Evolutionary conservation across 2,113 vertebrate genomes (phyloP).

Genomic region (Phylloscopus whistleri): DNA sequence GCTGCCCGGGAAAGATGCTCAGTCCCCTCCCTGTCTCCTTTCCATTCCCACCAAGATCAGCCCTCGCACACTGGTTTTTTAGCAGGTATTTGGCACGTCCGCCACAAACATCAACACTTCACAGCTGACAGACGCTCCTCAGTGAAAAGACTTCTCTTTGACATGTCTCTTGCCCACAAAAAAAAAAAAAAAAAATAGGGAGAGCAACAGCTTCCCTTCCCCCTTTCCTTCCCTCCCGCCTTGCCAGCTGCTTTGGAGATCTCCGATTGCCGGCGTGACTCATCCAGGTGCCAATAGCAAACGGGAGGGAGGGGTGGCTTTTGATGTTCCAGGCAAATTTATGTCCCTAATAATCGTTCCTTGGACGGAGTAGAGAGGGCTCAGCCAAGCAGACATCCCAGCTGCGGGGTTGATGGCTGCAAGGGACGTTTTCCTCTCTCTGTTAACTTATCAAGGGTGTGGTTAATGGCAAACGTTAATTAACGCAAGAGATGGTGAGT

Average conservation of each 20-base stretch:
- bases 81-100: neutral
- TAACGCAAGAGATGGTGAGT: fast-evolving
- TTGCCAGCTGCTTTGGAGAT: neutral
- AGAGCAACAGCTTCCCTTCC: neutral
- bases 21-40: neutral
- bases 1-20: neutral
- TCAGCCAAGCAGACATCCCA: neutral
- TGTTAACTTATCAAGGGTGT: neutral
- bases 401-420: neutral
- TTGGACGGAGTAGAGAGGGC: neutral
- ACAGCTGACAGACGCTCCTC: neutral
- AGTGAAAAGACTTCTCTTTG: neutral
- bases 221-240: neutral
- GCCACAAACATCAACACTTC: neutral
- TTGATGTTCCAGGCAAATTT: neutral
- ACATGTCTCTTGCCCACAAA: neutral
- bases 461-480: neutral
- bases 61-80: neutral
- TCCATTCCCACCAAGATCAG: neutral
- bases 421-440: neutral
- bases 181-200: neutral
- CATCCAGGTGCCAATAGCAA: neutral
- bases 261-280: neutral
- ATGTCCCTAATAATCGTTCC: neutral
- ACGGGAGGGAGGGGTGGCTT: neutral